phyloP scores from a whole-genome alignment of 2,113 vertebrate species.

The Sinosuthora webbiana region DNA sequence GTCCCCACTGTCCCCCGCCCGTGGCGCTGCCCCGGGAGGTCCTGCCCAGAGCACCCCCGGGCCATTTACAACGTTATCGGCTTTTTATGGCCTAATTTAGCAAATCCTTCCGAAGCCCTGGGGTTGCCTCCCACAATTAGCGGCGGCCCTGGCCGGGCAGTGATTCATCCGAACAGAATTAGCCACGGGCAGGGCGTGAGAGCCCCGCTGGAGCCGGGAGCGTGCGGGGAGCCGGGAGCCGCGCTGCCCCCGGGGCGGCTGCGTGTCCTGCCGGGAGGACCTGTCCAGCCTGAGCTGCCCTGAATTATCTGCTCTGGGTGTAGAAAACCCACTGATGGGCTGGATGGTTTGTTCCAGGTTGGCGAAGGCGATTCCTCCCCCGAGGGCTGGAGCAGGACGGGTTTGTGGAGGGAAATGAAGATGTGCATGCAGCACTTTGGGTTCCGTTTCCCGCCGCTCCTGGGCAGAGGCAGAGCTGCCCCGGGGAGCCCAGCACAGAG shows the following conservation, averaged over 20 bases:
- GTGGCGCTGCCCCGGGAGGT: not conserved
- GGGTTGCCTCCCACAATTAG: not conserved
- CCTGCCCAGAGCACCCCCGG: rapidly evolving
- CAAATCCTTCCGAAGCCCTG: not conserved
- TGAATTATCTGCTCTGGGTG: not conserved
- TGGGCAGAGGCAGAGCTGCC: not conserved
- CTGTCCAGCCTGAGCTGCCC: too few relatives aligned
- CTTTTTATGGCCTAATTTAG: not conserved
- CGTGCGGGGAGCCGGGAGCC: not conserved
- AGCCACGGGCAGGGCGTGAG: not conserved
- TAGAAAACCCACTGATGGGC: not conserved
- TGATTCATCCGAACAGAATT: not conserved
- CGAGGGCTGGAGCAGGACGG: rapidly evolving
- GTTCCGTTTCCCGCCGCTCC: not conserved
- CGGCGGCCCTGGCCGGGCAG: not conserved
- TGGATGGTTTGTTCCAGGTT: not conserved
- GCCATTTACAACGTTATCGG: not conserved
- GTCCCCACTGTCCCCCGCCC: not conserved
- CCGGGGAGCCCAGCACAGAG: not conserved
- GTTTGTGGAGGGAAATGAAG: not conserved
- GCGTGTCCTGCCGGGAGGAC: not conserved
- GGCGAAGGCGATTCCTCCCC: not conserved
- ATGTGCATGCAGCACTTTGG: rapidly evolving
- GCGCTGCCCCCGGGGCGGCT: not conserved
- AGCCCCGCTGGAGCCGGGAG: not conserved